Evolutionary conservation across 1,140 invertebrate species (phyloP).

Genomic region (Glomeris maerens): DNA sequence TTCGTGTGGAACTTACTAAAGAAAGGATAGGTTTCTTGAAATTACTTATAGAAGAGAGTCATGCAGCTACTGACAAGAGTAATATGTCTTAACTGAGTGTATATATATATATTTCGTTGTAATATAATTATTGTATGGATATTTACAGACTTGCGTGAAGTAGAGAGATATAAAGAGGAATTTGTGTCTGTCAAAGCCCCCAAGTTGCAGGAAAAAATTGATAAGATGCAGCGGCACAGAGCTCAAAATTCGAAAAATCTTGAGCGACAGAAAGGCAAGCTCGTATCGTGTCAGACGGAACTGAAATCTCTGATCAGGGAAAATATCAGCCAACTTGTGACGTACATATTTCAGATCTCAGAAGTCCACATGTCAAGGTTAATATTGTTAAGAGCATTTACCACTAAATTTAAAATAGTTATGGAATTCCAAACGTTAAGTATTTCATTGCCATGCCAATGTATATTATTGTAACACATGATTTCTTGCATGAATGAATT

Average conservation of each 20-base stretch:
- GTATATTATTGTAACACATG: no score
- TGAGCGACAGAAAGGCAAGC: slow-evolving; percentile 25
- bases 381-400: background rate
- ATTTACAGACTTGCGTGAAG: no score
- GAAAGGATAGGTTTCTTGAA: slow-evolving; percentile 46
- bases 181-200: slow-evolving; percentile 24
- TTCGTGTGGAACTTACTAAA: no score
- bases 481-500: no score
- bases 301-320: slow-evolving; percentile 45
- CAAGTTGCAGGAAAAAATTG: background rate
- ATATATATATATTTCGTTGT: slow-evolving; percentile 12
- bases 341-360: slow-evolving; percentile 60
- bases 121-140: slow-evolving; percentile 13
- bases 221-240: background rate
- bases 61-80: slow-evolving; percentile 41
- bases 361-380: slow-evolving; percentile 31
- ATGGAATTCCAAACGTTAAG: background rate
- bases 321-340: slow-evolving; percentile 49
- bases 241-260: background rate
- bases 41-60: slow-evolving; percentile 45
- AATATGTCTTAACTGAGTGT: slow-evolving; percentile 18
- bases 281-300: slow-evolving; percentile 18
- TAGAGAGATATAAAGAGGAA: slow-evolving; percentile 4
- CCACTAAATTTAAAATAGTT: background rate
- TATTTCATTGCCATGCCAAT: background rate